Evolutionary conservation across 2,888 invertebrate genomes (phyloP).

Genomic region (Euplexia lucipara): DNA sequence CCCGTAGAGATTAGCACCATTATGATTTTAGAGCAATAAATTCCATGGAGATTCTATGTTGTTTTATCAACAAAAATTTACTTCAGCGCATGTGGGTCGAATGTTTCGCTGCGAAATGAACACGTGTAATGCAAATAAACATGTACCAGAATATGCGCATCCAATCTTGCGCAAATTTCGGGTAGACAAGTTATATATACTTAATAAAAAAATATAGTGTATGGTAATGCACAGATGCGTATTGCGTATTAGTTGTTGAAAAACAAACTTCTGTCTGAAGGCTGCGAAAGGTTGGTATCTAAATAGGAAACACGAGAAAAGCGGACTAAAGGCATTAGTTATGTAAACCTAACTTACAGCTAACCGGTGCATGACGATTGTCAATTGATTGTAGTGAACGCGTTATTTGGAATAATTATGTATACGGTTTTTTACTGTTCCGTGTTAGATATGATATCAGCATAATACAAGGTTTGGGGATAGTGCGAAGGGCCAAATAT

Average conservation of each 20-base stretch:
- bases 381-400: slow-evolving; percentile 8
- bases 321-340: background rate
- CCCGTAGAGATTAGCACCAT: slow-evolving; percentile 8
- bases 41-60: background rate
- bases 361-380: slow-evolving; percentile 8
- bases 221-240: background rate
- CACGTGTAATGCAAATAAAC: slow-evolving; percentile 11
- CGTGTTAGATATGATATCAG: no score
- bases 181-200: background rate
- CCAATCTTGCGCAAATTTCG: background rate
- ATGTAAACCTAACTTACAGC: slow-evolving; percentile 1
- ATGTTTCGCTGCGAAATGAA: slow-evolving; percentile 27
- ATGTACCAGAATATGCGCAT: background rate
- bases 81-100: slow-evolving; percentile 13
- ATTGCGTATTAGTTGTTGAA: background rate
- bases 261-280: slow-evolving; percentile 1
- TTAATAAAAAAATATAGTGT: background rate
- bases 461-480: no score
- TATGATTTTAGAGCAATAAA: slow-evolving; percentile 17
- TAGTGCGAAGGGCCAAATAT: no score
- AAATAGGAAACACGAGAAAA: slow-evolving; percentile 7
- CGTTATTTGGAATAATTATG: no score
- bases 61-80: slow-evolving; percentile 22
- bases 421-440: no score
- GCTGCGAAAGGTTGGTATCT: slow-evolving; percentile 4